Base-by-base conservation (phyloP, 2,888 invertebrate species). In the Oscheius sp. region DNA sequence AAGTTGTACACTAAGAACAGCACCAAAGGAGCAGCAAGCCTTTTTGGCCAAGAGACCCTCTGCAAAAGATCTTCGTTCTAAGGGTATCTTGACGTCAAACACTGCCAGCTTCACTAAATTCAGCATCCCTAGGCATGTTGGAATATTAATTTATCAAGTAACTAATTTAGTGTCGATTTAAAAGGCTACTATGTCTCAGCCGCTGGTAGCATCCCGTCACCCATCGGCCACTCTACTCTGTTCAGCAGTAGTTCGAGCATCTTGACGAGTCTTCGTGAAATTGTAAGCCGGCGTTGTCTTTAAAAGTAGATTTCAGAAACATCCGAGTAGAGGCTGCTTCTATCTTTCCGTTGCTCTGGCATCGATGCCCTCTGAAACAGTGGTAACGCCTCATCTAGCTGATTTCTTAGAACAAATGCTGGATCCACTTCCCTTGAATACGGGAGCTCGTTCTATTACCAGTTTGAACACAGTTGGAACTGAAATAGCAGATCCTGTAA, bases 291-390 rank as follows among this genome's bases (percentile, higher is more conserved):
- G 45, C 20, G 6, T 45, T 45, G 4, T 3, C 45, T 3, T 45
- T n/a, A n/a, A n/a, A n/a, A n/a, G n/a, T n/a, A n/a, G n/a, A n/a
- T 57, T 57, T 15, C 34, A 48, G 48, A 48, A 48, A 25, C 2
- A 15, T 17, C 33, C 64, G 23, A 64, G 50, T 15, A 88, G 94
- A 92, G 87, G 96, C 92, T 69, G 93, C 93, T 74, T 89, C 89
- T 97, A 76, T 93, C 95, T 89, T 92, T 96, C 96, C 93, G 92
- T 96, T 90, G 96, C 95, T 1, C 89, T 98, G 75, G 95, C 97
- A 88, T 94, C 95, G 85, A 94, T 97, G 82, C 96, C 97, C 0
- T 95, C 94, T 84, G 96, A 97, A 89, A 97, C 97, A 29, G 92
- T 96, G 79, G 94, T 98, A 86, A 95, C 94, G 79, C 97, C 98